Evolutionary conservation across 1,140 invertebrate species (phyloP).

Genomic region (Drosophila lacteicornis): DNA sequence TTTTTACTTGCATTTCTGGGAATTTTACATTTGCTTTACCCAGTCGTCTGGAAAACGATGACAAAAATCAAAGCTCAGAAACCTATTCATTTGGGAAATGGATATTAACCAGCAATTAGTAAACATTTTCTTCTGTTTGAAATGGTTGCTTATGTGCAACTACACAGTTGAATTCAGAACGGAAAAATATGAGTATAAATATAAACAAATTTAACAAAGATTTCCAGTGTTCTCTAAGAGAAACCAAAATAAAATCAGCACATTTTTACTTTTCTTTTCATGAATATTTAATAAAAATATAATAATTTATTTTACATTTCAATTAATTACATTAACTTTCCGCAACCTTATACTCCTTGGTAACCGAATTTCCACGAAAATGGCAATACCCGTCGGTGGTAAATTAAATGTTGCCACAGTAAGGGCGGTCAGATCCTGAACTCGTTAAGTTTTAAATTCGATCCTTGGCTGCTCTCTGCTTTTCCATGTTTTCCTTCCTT

Average conservation of each 20-base stretch:
- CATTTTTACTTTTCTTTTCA: too few relatives aligned
- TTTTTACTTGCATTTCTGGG: conserved; percentile 21
- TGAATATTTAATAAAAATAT: too few relatives aligned
- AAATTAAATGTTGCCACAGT: not conserved
- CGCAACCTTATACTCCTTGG: too few relatives aligned
- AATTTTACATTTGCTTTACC: conserved; percentile 28
- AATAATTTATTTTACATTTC: too few relatives aligned
- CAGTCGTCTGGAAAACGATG: conserved; percentile 46
- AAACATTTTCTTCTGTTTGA: conserved; percentile 16
- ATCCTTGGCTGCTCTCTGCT: conserved; percentile 49
- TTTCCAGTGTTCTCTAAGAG: too few relatives aligned
- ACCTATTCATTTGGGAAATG: conserved; percentile 74
- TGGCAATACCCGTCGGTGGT: too few relatives aligned
- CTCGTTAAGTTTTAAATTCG: conserved; percentile 77
- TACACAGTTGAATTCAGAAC: conserved; percentile 52
- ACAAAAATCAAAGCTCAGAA: conserved; percentile 60
- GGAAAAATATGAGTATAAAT: not conserved
- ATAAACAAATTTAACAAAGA: too few relatives aligned
- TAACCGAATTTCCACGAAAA: not conserved
- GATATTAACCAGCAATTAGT: conserved; percentile 76
- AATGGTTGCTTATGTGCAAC: conserved; percentile 12
- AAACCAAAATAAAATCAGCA: too few relatives aligned
- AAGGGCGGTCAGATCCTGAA: conserved; percentile 11
- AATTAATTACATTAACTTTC: not conserved
- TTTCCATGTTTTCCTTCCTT: conserved; percentile 44